phyloP scores from a whole-genome alignment of 2,113 vertebrate species.

The Sinocyclocheilus rhinocerous region DNA sequence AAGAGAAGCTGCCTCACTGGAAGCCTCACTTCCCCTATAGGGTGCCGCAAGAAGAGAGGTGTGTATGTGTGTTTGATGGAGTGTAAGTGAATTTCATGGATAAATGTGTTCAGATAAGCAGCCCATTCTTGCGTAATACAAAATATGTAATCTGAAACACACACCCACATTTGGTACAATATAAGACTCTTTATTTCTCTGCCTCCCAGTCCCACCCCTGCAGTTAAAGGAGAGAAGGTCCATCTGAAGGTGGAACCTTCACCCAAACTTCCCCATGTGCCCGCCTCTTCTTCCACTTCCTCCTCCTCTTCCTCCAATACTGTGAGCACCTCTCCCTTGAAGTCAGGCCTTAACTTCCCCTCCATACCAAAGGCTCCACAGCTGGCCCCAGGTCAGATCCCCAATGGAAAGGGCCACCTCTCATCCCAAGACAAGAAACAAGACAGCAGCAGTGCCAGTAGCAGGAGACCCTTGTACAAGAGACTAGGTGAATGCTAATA shows the following conservation, averaged over 20 bases:
- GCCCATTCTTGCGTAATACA: neutral
- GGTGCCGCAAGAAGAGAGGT: constrained; percentile 89
- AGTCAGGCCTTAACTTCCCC: constrained; percentile 98
- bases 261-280: constrained; percentile 84
- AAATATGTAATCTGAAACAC: neutral
- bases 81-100: neutral
- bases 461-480: constrained; percentile 92
- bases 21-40: constrained; percentile 85
- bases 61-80: constrained; percentile 68
- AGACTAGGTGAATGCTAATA: constrained; percentile 83
- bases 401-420: constrained; percentile 96
- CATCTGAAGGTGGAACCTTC: constrained; percentile 89
- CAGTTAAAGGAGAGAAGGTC: constrained; percentile 96
- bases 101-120: neutral
- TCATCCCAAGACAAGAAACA: constrained; percentile 91
- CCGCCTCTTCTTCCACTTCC: constrained; percentile 79
- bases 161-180: neutral
- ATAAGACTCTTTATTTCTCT: constrained; percentile 37
- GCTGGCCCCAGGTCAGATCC: constrained; percentile 92
- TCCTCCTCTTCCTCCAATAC: constrained; percentile 91
- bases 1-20: constrained; percentile 94
- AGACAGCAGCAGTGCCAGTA: constrained; percentile 85
- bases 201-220: constrained; percentile 83
- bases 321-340: constrained; percentile 95
- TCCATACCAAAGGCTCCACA: constrained; percentile 99